Percentiles rank a stretch among this genome's conserved stretches.
Conservation (phyloP, 2,797 vertebrate genomes). For the Onychomys arenicola region DNA sequence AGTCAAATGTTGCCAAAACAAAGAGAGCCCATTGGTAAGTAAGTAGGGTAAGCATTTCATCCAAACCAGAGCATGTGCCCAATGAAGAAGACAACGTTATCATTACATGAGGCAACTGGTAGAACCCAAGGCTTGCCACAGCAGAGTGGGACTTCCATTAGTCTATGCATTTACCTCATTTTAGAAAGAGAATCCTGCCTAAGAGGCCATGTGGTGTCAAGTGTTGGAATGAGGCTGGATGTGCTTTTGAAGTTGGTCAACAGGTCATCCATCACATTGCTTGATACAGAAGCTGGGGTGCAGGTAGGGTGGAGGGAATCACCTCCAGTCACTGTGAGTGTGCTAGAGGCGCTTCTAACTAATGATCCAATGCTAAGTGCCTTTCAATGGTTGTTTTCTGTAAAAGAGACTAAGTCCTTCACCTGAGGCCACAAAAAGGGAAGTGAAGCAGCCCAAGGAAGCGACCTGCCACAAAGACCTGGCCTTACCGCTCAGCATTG, state of each 20-base stretch:
- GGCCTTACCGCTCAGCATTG: neutral
- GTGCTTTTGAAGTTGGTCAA: neutral
- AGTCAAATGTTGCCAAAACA: constrained; percentile 30
- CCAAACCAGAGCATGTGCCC: neutral
- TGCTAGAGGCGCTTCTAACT: neutral
- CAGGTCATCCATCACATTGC: neutral
- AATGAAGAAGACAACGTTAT: neutral
- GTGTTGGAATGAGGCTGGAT: neutral
- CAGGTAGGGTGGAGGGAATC: neutral
- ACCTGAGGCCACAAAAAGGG: neutral
- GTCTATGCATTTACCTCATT: neutral
- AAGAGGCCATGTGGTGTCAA: neutral
- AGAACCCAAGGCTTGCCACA: neutral
- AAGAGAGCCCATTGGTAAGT: neutral
- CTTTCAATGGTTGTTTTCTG: neutral
- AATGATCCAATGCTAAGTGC: neutral
- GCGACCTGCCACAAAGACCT: neutral
- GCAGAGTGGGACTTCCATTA: neutral
- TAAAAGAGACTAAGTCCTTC: neutral
- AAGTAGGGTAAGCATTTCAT: neutral
- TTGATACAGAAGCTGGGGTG: neutral
- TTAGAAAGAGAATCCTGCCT: neutral
- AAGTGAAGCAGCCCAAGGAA: neutral
- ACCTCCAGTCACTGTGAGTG: neutral
- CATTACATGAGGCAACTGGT: neutral